Conservation (phyloP, 2,888 invertebrate genomes). For the Salpingus planirostris region DNA sequence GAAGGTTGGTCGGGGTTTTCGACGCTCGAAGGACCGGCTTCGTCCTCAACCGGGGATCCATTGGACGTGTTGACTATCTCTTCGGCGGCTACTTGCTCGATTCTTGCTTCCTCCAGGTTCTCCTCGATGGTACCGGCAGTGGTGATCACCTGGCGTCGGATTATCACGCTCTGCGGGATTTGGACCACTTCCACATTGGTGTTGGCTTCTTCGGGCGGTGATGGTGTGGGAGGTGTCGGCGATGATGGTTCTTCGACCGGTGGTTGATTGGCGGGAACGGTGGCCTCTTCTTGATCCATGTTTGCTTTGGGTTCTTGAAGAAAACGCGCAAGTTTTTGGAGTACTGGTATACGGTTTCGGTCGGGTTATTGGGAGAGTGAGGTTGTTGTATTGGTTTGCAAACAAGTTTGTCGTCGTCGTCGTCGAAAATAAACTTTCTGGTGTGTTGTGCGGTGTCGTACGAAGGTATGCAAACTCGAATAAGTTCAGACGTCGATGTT, state of each 20-base stretch:
- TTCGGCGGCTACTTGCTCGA: constrained; percentile 32
- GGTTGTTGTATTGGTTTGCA: too few species aligned
- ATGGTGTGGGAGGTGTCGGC: too few species aligned
- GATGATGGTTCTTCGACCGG: constrained; percentile 15
- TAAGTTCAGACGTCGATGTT: too few species aligned
- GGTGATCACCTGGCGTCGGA: constrained; percentile 30
- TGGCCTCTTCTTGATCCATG: constrained; percentile 5
- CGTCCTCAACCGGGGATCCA: constrained; percentile 13
- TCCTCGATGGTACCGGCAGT: constrained; percentile 38
- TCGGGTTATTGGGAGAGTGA: too few species aligned
- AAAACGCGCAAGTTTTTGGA: too few species aligned
- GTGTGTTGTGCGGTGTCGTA: too few species aligned
- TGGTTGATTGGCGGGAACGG: constrained; percentile 14
- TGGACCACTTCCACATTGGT: too few species aligned
- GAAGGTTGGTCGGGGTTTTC: constrained; percentile 6
- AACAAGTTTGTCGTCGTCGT: too few species aligned
- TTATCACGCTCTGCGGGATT: constrained; percentile 20
- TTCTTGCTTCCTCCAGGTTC: constrained; percentile 22
- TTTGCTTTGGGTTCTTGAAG: not conserved
- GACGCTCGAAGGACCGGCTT: not conserved
- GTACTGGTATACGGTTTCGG: too few species aligned
- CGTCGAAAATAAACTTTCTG: too few species aligned
- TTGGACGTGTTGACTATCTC: constrained; percentile 32
- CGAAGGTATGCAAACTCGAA: too few species aligned
- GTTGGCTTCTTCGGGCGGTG: too few species aligned